Conservation (phyloP, 2,113 vertebrate species). For the Pollimyrus isidori region DNA sequence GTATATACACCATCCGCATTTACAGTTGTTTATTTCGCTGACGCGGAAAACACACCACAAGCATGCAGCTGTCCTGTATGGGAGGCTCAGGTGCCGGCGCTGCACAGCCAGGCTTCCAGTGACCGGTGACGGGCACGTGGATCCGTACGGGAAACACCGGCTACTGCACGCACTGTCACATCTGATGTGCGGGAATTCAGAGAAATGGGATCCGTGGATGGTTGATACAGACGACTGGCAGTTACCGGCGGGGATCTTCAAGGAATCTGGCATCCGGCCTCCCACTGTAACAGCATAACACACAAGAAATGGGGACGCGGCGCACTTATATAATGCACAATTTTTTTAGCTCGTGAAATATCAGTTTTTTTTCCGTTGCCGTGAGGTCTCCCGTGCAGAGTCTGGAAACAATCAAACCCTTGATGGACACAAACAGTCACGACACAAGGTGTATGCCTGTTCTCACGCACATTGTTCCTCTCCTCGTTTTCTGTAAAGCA, state of each 20-base stretch:
- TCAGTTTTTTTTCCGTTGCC: not conserved
- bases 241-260: not conserved
- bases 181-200: not conserved
- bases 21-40: not conserved
- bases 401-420: not conserved
- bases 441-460: not conserved
- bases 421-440: not conserved
- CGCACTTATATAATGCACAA: not conserved
- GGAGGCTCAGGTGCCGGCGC: not conserved
- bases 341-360: not conserved
- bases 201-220: not conserved
- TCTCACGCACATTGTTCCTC: not conserved
- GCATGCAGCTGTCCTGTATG: not conserved
- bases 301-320: not conserved
- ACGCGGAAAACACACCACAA: not conserved
- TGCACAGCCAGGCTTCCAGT: not conserved
- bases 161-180: not conserved
- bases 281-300: not conserved
- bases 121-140: not conserved
- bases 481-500: not conserved
- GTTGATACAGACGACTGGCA: constrained; percentile 14
- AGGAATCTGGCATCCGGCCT: not conserved
- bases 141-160: not conserved
- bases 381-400: not conserved
- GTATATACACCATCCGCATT: not conserved